Conservation (phyloP, 2,113 vertebrate genomes). For the Panthera leo region DNA sequence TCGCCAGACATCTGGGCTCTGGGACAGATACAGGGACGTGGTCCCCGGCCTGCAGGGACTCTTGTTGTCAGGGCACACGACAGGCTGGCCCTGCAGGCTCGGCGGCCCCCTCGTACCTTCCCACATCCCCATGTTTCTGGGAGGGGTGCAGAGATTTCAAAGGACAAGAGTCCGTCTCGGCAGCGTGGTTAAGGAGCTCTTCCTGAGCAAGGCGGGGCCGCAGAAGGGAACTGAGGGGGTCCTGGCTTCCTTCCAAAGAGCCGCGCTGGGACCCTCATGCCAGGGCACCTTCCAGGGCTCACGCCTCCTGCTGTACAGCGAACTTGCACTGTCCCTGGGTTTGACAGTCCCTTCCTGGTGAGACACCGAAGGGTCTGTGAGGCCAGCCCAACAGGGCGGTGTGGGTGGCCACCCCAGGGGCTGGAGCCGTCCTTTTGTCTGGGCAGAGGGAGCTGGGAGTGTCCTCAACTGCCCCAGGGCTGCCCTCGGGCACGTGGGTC, state of each 20-base stretch:
- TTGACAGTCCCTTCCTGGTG: not conserved
- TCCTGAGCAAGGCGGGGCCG: not conserved
- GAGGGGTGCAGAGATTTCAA: not conserved
- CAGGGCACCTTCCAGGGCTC: not conserved
- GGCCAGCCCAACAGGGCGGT: not conserved
- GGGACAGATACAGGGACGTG: constrained; percentile 30
- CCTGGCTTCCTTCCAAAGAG: not conserved
- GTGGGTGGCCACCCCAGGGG: not conserved
- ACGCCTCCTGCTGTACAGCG: not conserved
- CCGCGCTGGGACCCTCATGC: not conserved
- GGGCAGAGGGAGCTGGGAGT: not conserved
- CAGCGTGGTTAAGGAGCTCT: not conserved
- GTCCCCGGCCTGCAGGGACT: constrained; percentile 53
- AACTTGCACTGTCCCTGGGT: not conserved
- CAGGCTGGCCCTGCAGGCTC: not conserved
- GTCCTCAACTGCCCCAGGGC: not conserved
- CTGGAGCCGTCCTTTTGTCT: not conserved
- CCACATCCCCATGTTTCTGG: not conserved
- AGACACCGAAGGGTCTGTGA: not conserved
- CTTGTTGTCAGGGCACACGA: not conserved
- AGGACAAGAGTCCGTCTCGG: not conserved
- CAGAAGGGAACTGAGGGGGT: not conserved
- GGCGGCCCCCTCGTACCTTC: accelerated
- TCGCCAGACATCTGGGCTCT: constrained; percentile 65
- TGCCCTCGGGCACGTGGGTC: not conserved